A percentile compares a stretch with the other conserved stretches of the same genome.
Evolutionary conservation across 2,797 vertebrate species (phyloP).

Genomic region (Nannoperca obscura): DNA sequence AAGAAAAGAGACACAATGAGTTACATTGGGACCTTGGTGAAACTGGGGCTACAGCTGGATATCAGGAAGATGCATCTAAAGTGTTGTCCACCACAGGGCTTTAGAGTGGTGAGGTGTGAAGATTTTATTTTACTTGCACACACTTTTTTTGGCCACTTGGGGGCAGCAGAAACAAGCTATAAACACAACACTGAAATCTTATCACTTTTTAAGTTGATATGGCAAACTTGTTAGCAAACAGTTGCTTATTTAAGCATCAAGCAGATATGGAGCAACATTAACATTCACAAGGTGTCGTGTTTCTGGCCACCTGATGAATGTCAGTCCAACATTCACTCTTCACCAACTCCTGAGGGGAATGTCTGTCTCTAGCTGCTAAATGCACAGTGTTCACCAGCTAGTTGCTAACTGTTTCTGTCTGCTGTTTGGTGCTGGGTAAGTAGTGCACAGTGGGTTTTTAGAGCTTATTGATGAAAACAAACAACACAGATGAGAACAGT

Average conservation of each 20-base stretch:
- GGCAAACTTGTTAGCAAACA: background rate
- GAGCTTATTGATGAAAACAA: background rate
- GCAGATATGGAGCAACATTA: background rate
- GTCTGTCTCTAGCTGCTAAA: background rate
- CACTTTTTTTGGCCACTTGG: background rate
- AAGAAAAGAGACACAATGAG: background rate
- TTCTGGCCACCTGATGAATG: background rate
- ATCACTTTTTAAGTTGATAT: background rate
- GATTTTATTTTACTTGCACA: background rate
- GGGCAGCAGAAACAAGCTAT: slow-evolving; percentile 12
- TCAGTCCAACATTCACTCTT: background rate
- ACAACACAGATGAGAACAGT: no score
- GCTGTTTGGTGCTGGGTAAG: background rate
- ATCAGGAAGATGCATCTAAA: background rate
- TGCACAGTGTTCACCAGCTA: background rate
- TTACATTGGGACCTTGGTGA: background rate
- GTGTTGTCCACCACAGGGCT: background rate
- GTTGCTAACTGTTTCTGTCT: background rate
- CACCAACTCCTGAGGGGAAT: background rate
- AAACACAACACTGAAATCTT: background rate
- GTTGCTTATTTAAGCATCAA: background rate
- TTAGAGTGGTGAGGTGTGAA: background rate
- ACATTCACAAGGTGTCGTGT: background rate
- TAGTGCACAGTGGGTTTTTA: background rate
- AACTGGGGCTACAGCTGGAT: background rate